Base-by-base conservation (phyloP, 1,140 invertebrate species). In the Teleogryllus occipitalis region DNA sequence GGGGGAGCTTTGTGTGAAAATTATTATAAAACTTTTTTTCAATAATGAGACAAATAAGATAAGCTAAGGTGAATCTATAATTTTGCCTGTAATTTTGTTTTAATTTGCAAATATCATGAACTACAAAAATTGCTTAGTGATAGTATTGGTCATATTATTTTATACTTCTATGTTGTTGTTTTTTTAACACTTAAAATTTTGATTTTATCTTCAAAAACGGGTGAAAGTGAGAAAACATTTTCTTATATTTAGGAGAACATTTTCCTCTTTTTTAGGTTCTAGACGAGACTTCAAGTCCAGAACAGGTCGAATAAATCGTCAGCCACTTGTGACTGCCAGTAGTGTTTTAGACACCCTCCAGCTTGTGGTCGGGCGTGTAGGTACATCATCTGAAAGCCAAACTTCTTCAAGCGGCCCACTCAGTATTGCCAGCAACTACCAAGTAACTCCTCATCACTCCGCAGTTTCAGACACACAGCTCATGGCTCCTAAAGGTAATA, bases 291-390 rank as follows among this genome's bases (percentile, higher is more conserved):
- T n/a, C 18, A 54, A 7, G 18, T 77, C 76, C 22, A n/a, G 21
- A 22, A 21, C 39, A 6, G 21, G 47, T 48, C 47, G 47, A 14
- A 15, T 21, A 21, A 48, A n/a, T 48, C 47, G 48, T 21, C 76
- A 22, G 5, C 39, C 76, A n/a, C n/a, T 77, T 8, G 65, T 73
- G 14, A 79, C 78, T 72, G 78, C 18, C n/a, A 79, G 22, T 39
- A 48, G 78, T 73, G 74, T 79, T 79, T 48, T 79, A 47, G 78
- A 79, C 49, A 79, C 73, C n/a, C 73, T 79, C 7, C 73, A 79
- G 73, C 21, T 77, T 14, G 47, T 77, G 3, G 18, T 21, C 48
- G 76, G 76, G 22, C 39, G 47, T 8, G 47, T 48, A 8, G 21
- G 46, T 47, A 22, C 46, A 3, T 21, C 47, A n/a, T 39, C 72